phyloP scores from a whole-genome alignment of 2,113 vertebrate species.

The Azemiops feae region DNA sequence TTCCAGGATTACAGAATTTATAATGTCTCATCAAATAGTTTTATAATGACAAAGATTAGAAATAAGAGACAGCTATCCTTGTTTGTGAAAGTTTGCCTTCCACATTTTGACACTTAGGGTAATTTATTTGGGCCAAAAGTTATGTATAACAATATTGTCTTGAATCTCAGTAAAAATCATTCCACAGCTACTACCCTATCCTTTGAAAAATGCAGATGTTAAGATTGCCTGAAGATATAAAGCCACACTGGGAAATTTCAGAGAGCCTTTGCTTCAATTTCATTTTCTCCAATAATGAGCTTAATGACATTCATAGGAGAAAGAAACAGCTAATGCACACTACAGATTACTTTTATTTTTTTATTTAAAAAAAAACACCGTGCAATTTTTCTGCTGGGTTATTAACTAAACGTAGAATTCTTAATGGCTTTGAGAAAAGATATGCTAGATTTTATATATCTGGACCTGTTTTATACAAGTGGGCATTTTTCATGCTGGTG shows the following conservation, averaged over 20 bases:
- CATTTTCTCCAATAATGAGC: not conserved
- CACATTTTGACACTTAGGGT: slow-evolving; percentile 44
- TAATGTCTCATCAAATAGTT: not conserved
- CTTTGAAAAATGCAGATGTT: slow-evolving; percentile 35
- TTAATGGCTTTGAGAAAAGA: not conserved
- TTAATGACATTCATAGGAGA: not conserved
- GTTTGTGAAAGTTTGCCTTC: slow-evolving; percentile 41
- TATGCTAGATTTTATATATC: not conserved
- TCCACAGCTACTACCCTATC: not conserved
- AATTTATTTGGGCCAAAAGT: not conserved
- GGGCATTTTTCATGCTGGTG: not conserved
- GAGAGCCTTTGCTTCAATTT: slow-evolving; percentile 36
- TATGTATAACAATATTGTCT: not conserved
- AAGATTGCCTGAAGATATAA: slow-evolving; percentile 35
- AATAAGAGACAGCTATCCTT: slow-evolving; percentile 31
- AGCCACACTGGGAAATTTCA: not conserved
- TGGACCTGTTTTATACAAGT: not conserved
- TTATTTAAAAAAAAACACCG: not conserved
- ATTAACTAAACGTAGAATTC: not conserved
- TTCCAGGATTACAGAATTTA: slow-evolving; percentile 24
- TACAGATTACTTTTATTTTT: not conserved
- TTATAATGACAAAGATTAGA: slow-evolving; percentile 9
- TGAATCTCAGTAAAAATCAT: not conserved
- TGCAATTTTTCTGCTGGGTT: not conserved
- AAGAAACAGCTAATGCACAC: not conserved